These are phyloP conservation scores for Pachydiplax longipennis DNA, from an alignment of 2,888 invertebrate genomes.

Conservation along the genomic window DNA sequence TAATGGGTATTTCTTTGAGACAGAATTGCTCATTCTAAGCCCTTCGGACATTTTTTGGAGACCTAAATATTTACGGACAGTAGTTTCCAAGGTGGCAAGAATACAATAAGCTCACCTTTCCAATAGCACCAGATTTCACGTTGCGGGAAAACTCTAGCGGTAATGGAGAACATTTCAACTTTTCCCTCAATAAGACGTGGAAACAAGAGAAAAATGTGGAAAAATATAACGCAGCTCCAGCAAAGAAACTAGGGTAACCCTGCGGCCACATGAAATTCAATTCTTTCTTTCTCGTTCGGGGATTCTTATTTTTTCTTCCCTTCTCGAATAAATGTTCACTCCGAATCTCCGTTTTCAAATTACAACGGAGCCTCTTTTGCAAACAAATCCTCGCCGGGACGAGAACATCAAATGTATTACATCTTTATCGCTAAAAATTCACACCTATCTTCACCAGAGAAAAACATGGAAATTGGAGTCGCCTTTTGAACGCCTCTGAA, in stretches of 20 bases:
- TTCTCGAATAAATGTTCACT: background rate
- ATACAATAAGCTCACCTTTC: background rate
- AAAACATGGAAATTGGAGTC: too few relatives aligned
- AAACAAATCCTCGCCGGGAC: too few relatives aligned
- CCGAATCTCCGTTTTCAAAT: background rate
- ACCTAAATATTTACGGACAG: background rate
- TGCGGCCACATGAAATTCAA: background rate
- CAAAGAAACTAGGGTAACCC: background rate
- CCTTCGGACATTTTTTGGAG: background rate
- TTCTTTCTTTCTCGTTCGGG: background rate
- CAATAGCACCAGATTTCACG: background rate
- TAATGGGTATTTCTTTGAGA: background rate
- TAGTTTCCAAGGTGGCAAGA: background rate
- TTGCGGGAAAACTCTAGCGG: background rate
- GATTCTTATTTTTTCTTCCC: background rate
- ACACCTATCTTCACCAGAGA: too few relatives aligned
- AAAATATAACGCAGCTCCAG: background rate
- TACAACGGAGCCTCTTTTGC: too few relatives aligned
- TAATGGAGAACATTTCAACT: background rate
- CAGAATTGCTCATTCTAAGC: background rate
- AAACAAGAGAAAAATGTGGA: background rate
- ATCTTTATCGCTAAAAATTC: too few relatives aligned
- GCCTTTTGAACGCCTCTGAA: too few relatives aligned
- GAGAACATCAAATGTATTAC: too few relatives aligned
- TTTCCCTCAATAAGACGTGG: background rate